phyloP scores from a whole-genome alignment of 2,888 invertebrate genomes.

The Caradrina kadenii region DNA sequence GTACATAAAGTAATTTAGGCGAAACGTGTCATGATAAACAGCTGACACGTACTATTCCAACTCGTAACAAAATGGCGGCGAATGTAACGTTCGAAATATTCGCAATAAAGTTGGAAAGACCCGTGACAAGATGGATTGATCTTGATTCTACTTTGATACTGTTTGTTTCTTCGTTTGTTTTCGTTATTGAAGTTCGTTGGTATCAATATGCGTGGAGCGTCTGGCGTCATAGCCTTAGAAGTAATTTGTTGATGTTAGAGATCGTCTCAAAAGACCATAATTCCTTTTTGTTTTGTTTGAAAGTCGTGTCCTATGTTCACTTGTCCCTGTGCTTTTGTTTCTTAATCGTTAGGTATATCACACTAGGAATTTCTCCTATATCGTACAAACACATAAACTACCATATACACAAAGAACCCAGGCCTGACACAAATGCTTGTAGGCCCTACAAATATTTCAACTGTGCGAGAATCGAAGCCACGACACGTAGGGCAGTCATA shows the following conservation, averaged over 20 bases:
- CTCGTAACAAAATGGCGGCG: slow-evolving; percentile 25
- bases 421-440: too few species aligned
- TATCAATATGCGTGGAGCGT: slow-evolving; percentile 25
- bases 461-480: too few species aligned
- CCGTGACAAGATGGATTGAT: slow-evolving; percentile 38
- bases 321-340: too few species aligned
- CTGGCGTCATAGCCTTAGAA: slow-evolving; percentile 1
- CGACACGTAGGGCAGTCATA: background rate
- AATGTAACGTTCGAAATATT: slow-evolving; percentile 23
- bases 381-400: too few species aligned
- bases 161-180: slow-evolving; percentile 40
- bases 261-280: background rate
- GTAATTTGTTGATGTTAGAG: background rate
- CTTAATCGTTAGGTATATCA: too few species aligned
- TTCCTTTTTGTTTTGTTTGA: background rate
- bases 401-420: too few species aligned
- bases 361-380: too few species aligned
- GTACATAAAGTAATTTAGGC: slow-evolving; percentile 31
- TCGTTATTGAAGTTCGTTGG: slow-evolving; percentile 20
- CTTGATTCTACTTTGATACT: slow-evolving; percentile 49
- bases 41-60: slow-evolving; percentile 36
- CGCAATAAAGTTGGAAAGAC: slow-evolving; percentile 45
- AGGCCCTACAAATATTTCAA: too few species aligned
- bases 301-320: background rate
- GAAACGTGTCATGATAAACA: slow-evolving; percentile 28